phyloP scores from a whole-genome alignment of 2,113 vertebrate genomes.

The Elgaria multicarinata region DNA sequence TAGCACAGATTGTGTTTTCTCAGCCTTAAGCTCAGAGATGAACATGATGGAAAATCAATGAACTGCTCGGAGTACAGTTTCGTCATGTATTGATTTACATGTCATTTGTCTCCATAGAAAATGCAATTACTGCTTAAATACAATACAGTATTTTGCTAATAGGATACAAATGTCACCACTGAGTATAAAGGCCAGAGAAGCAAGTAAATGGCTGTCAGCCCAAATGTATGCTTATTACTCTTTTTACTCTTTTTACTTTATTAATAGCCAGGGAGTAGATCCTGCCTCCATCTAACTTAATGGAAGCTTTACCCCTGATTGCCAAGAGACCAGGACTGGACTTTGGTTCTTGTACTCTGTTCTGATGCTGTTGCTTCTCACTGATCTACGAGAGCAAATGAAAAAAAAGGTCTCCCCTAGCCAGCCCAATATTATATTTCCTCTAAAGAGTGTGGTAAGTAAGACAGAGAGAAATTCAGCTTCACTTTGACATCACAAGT shows the following conservation, averaged over 20 bases:
- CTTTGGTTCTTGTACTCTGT: background rate
- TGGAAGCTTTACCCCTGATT: constrained; percentile 17
- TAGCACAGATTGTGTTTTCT: constrained; percentile 64
- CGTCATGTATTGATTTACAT: constrained; percentile 74
- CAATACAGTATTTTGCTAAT: constrained; percentile 75
- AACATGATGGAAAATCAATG: constrained; percentile 75
- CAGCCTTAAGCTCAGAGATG: constrained; percentile 61
- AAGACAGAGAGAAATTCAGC: background rate
- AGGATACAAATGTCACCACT: constrained; percentile 71
- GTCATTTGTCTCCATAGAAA: constrained; percentile 71
- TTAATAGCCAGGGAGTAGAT: background rate
- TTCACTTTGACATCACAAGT: background rate
- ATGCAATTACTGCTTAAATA: constrained; percentile 79
- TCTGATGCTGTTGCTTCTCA: background rate
- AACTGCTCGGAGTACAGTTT: constrained; percentile 59
- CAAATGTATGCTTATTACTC: constrained; percentile 24
- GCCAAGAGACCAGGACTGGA: background rate
- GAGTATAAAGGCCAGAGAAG: constrained; percentile 61
- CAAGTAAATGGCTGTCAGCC: constrained; percentile 66
- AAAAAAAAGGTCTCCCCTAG: background rate
- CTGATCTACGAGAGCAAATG: background rate
- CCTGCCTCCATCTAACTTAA: constrained; percentile 3
- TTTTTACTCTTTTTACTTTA: constrained; percentile 24
- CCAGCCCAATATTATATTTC: background rate
- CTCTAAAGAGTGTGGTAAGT: background rate